phyloP scores from a whole-genome alignment of 2,888 invertebrate species.

The Ectemnius cavifrons region DNA sequence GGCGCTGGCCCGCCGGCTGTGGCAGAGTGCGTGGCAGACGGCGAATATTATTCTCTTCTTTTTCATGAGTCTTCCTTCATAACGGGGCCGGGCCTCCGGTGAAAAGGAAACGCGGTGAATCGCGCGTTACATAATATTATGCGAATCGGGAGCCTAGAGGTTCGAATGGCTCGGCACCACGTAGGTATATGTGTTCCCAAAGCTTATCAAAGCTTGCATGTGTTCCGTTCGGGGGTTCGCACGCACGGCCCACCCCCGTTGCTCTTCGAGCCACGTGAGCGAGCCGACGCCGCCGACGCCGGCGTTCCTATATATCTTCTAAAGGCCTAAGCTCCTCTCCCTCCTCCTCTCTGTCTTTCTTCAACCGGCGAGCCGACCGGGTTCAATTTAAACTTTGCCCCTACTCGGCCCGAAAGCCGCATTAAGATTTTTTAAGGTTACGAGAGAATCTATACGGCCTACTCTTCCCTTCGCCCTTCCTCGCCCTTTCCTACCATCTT shows the following conservation, averaged over 20 bases:
- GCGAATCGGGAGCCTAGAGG: constrained; percentile 68
- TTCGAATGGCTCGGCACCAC: constrained; percentile 68
- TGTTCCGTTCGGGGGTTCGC: constrained; percentile 75
- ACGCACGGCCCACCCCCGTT: constrained; percentile 72
- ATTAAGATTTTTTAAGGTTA: constrained; percentile 77
- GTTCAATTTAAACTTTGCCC: constrained; percentile 76
- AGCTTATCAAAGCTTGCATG: constrained; percentile 77
- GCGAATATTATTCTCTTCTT: constrained; percentile 42
- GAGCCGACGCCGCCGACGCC: constrained; percentile 20
- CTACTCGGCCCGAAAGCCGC: constrained; percentile 69
- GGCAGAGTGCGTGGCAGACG: constrained; percentile 37
- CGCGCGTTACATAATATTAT: constrained; percentile 71
- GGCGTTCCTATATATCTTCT: constrained; percentile 61
- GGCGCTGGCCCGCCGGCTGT: too few relatives aligned
- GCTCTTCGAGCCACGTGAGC: constrained; percentile 64
- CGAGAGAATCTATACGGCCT: constrained; percentile 66
- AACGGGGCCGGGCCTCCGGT: constrained; percentile 58
- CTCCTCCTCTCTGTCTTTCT: constrained; percentile 43
- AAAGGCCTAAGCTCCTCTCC: constrained; percentile 54
- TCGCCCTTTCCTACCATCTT: background rate
- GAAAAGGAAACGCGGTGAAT: constrained; percentile 67
- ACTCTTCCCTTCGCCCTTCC: background rate
- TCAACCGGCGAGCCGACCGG: constrained; percentile 41
- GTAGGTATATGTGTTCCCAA: constrained; percentile 65
- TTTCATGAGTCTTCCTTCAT: constrained; percentile 43